A percentile compares a stretch with the other conserved stretches of the same genome.
Evolutionary conservation across 2,888 invertebrate species (phyloP).

Genomic region (Deroplatys truncata): DNA sequence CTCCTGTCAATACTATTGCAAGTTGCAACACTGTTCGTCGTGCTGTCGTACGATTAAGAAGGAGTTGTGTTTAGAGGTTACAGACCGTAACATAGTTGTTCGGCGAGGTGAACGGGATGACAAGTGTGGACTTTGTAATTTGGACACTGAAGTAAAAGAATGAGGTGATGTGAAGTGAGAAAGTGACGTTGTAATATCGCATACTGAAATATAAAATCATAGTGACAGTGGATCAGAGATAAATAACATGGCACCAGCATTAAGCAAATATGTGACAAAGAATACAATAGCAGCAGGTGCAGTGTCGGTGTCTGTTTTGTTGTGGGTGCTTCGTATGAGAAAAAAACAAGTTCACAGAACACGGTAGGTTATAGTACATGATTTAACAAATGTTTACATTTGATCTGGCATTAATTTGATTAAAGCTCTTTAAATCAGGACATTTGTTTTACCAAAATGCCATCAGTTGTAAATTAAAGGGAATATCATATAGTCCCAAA

Average conservation of each 20-base stretch:
- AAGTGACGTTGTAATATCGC: background rate
- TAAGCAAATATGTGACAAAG: conserved; percentile 69
- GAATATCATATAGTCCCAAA: too few relatives aligned
- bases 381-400: too few relatives aligned
- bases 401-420: too few relatives aligned
- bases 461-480: too few relatives aligned
- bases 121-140: background rate
- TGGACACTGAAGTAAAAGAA: background rate
- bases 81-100: background rate
- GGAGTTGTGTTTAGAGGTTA: too few relatives aligned
- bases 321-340: conserved; percentile 56
- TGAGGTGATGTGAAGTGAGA: background rate
- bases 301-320: conserved; percentile 59
- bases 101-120: background rate
- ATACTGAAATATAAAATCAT: background rate
- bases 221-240: background rate
- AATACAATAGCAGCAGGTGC: conserved; percentile 59
- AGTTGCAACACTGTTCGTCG: background rate
- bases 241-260: conserved; percentile 63
- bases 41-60: too few relatives aligned
- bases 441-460: too few relatives aligned
- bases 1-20: background rate
- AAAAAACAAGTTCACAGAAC: conserved; percentile 50
- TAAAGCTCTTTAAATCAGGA: too few relatives aligned
- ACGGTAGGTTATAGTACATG: conserved; percentile 33